phyloP scores from a whole-genome alignment of 1,140 invertebrate species.

The Asbolus verrucosus region DNA sequence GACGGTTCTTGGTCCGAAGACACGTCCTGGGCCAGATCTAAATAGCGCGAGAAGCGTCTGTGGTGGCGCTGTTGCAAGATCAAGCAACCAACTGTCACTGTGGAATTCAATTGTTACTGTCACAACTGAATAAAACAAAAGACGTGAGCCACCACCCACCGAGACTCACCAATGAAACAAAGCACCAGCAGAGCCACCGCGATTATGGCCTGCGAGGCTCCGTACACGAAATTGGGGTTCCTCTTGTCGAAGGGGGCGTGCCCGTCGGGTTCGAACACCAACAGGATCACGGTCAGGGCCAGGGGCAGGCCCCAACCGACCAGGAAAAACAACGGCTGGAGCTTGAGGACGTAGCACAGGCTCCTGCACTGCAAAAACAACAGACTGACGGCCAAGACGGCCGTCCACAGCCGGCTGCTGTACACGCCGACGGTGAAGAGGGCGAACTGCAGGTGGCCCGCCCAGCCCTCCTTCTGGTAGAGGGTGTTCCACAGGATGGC shows the following conservation, averaged over 20 bases:
- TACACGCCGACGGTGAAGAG: constrained; percentile 81
- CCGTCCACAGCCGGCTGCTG: constrained; percentile 85
- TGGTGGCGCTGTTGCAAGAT: constrained; percentile 77
- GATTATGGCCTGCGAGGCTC: constrained; percentile 77
- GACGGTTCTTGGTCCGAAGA: constrained; percentile 49
- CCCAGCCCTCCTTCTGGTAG: constrained; percentile 66
- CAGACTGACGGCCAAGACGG: constrained; percentile 81
- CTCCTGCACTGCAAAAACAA: constrained; percentile 86
- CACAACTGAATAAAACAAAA: no score
- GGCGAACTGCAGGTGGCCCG: constrained; percentile 78
- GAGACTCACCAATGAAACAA: constrained; percentile 72
- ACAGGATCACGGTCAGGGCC: constrained; percentile 64
- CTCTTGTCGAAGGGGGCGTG: constrained; percentile 69
- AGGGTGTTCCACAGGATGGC: constrained; percentile 77
- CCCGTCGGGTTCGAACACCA: constrained; percentile 64
- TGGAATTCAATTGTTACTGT: constrained; percentile 40
- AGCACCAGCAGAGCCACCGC: constrained; percentile 74
- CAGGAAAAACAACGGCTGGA: constrained; percentile 77
- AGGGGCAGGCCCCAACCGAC: constrained; percentile 82
- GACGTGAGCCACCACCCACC: no score
- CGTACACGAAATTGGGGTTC: constrained; percentile 87
- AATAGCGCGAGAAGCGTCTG: constrained; percentile 66
- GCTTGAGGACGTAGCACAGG: constrained; percentile 80
- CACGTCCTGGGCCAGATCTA: constrained; percentile 63
- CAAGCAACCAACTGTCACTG: constrained; percentile 79